phyloP scores from a whole-genome alignment of 2,888 invertebrate species.

The Saturnia pavonia region DNA sequence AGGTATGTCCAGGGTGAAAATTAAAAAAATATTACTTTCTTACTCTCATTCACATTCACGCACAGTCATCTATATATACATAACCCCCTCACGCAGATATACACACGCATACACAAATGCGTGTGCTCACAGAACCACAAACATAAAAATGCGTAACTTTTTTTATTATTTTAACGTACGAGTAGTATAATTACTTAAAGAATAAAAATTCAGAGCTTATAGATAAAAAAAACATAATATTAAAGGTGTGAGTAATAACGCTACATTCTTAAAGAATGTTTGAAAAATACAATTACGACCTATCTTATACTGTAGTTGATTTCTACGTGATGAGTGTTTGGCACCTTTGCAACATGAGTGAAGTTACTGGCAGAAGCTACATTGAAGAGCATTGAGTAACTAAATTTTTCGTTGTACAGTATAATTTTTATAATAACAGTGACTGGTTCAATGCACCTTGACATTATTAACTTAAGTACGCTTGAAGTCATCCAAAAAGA shows the following conservation, averaged over 20 bases:
- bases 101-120: no score
- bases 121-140: no score
- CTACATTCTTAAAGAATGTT: neutral
- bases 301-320: neutral
- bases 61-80: no score
- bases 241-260: neutral
- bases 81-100: no score
- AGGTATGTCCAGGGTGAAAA: neutral
- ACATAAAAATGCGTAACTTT: no score
- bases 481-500: constrained; percentile 8
- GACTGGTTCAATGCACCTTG: neutral
- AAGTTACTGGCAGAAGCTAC: neutral
- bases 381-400: neutral
- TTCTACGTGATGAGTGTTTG: neutral
- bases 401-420: neutral
- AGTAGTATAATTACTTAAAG: no score
- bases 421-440: constrained; percentile 7
- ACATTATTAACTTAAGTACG: constrained; percentile 7
- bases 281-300: neutral
- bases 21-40: neutral
- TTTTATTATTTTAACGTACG: no score
- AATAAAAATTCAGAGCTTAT: no score
- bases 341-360: neutral
- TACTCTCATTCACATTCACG: no score
- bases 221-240: no score